Evolutionary conservation across 2,113 vertebrate species (phyloP), one percentile per base, ranked within the genome.

Genomic region (Deroptyus accipitrinus): DNA sequence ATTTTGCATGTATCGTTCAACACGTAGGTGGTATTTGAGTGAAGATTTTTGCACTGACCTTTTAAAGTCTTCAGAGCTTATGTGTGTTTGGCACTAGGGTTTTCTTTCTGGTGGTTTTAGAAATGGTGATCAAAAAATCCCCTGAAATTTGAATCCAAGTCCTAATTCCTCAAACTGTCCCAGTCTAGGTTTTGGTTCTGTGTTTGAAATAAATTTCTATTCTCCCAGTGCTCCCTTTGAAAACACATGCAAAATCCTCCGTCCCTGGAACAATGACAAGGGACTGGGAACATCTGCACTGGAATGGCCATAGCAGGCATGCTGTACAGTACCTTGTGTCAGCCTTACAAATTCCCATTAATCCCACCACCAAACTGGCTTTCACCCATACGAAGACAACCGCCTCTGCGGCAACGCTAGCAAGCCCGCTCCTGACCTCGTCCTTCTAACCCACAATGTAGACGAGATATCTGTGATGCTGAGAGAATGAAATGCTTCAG

Each of bases 401-500:
- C 1, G 49, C 89, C 86, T 33, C 28, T 42, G 82, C 13, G 1
- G 75, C 83, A 72, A 33, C 0, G 61, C 94, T 87, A 13, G 59
- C 44, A 2, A 81, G 42, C 75, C 75, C 28, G 10, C 86, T 93
- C 91, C 96, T 97, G 97, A 97, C 97, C 97, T 93, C 75, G 17
- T 94, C 95, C 94, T 91, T 91, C 74, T 66, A 62, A 61, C 89
- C 86, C 88, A 95, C 88, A 87, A 89, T 66, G 54, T 42, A 92
- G 97, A 97, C 13, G 94, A 97, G 95, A 96, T 96, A 97, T 97
- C 95, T 94, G 84, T 92, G 94, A 95, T 95, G 84, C 76, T 41
- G 96, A 87, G 95, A 97, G 96, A 97, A 94, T 95, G 92, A 92
- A 97, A 97, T 4, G 76, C 94, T 92, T 93, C 86, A 83, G 87